Conservation (phyloP, 2,888 invertebrate genomes). For the Apodemia zela region DNA sequence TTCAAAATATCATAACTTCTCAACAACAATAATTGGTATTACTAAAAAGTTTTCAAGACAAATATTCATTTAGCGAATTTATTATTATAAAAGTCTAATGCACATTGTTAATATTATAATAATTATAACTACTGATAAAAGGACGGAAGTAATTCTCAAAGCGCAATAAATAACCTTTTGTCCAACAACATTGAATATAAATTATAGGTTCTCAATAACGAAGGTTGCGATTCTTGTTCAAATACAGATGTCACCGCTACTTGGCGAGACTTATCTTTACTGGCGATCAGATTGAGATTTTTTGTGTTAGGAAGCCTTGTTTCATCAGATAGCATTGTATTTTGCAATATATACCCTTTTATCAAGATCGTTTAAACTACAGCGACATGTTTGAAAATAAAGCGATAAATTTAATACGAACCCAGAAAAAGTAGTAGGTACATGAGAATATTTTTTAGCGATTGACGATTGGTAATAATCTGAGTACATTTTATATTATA, state of each 20-base stretch:
- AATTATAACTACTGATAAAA: conserved; percentile 4
- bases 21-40: conserved; percentile 50
- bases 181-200: conserved; percentile 21
- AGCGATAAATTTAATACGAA: conserved; percentile 11
- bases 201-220: conserved; percentile 30
- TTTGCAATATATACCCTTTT: conserved; percentile 60
- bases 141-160: conserved; percentile 26
- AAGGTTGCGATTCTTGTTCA: conserved; percentile 26
- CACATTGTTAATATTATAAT: conserved; percentile 1
- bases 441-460: too few relatives aligned
- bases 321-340: conserved; percentile 63
- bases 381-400: conserved; percentile 16
- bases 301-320: conserved; percentile 39
- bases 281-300: conserved; percentile 55
- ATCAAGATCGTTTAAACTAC: conserved; percentile 39
- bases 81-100: neutral
- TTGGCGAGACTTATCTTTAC: conserved; percentile 46
- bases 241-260: conserved; percentile 60
- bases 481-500: too few relatives aligned
- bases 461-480: too few relatives aligned
- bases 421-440: too few relatives aligned
- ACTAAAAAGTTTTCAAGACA: conserved; percentile 15
- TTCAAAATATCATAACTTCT: conserved; percentile 40
- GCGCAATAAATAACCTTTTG: conserved; percentile 23
- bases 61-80: conserved; percentile 17